phyloP scores from a whole-genome alignment of 37 sponge, comb jelly and placozoan species.

The Beroe ovata region DNA sequence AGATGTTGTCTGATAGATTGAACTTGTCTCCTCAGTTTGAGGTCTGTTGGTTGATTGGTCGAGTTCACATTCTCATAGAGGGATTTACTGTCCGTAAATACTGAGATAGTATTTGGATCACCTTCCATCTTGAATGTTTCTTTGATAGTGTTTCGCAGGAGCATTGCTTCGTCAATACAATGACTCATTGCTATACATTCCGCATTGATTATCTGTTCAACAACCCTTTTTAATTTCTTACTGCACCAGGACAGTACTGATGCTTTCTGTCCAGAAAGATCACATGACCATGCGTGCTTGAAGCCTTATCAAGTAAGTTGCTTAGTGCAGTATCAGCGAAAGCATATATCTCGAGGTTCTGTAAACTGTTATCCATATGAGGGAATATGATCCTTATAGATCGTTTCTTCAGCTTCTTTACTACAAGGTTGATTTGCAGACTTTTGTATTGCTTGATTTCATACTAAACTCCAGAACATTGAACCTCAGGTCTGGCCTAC shows the following conservation, averaged over 20 bases:
- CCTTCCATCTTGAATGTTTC: not conserved
- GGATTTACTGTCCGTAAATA: conserved; percentile 28
- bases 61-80: conserved; percentile 13
- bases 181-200: conserved; percentile 7
- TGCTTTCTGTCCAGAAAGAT: not conserved
- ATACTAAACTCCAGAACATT: not conserved
- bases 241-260: conserved; percentile 6
- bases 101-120: not conserved
- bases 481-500: conserved; percentile 4
- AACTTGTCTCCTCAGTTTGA: conserved; percentile 21
- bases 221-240: conserved; percentile 11
- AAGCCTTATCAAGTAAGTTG: not conserved
- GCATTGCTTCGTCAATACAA: conserved; percentile 3
- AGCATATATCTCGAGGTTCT: not conserved
- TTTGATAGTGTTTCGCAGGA: not conserved
- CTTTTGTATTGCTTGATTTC: not conserved
- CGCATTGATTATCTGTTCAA: not conserved
- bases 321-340: conserved; percentile 20
- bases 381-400: not conserved
- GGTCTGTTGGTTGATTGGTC: not conserved
- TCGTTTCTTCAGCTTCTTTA: not conserved
- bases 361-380: not conserved
- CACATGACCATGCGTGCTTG: not conserved
- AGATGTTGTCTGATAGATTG: not conserved
- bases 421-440: not conserved